Evolutionary conservation across 2,113 vertebrate genomes (phyloP).

Genomic region (Bufo bufo): DNA sequence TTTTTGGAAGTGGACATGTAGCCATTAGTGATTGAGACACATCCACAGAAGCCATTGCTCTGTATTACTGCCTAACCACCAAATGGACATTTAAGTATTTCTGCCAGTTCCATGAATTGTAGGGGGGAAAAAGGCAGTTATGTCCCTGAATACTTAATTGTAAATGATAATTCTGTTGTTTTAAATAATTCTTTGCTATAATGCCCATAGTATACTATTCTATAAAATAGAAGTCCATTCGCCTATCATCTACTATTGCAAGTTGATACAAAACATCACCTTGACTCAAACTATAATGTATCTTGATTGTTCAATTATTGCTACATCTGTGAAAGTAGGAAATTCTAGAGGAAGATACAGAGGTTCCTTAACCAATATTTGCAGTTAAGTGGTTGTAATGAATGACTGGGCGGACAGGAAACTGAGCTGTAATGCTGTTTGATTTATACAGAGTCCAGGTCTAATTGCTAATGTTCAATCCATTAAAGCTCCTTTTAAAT

Average conservation of each 20-base stretch:
- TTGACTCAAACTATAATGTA: constrained; percentile 77
- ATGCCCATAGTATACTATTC: not conserved
- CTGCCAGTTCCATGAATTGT: not conserved
- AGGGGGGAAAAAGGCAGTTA: not conserved
- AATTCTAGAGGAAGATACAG: constrained; percentile 64
- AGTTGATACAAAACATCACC: constrained; percentile 76
- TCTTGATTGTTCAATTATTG: constrained; percentile 78
- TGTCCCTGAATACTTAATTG: not conserved
- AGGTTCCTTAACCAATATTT: constrained; percentile 76
- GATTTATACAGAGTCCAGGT: constrained; percentile 76
- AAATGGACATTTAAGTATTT: not conserved
- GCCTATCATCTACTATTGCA: constrained; percentile 61
- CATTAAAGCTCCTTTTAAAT: constrained; percentile 77
- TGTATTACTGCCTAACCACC: not conserved
- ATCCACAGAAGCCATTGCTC: not conserved
- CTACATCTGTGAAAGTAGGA: constrained; percentile 70
- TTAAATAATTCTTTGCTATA: not conserved
- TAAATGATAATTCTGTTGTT: not conserved
- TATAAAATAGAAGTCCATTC: not conserved
- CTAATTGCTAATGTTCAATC: constrained; percentile 81
- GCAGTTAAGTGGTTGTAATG: constrained; percentile 73
- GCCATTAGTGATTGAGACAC: not conserved
- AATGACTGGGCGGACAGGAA: constrained; percentile 74
- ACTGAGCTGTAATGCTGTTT: constrained; percentile 70
- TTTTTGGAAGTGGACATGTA: not conserved